Evolutionary conservation across 2,113 vertebrate genomes (phyloP), one percentile per base, ranked within the genome.

Genomic region (Apteryx mantelli): DNA sequence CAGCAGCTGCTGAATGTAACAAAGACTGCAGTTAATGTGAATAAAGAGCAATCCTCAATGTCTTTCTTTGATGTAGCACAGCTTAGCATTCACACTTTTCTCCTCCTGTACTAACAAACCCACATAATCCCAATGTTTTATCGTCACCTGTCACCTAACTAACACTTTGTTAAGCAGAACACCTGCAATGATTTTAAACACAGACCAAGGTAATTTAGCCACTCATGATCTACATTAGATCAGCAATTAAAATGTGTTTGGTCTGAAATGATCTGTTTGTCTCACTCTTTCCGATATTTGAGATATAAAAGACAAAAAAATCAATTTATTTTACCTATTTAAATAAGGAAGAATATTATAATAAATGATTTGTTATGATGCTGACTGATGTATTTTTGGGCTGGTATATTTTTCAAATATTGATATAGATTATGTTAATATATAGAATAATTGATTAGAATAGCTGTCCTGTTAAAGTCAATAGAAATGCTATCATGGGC

Each of bases 101-200:
- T 74, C 66, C 69, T 86, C 68, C 86, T 9, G 42, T 17, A 50
- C 13, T 77, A 53, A 44, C 0, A 7, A n/a, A 78, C 40, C 77
- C 12, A 7, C 15, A 58, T 4, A 50, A 86, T 3, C 25, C 25
- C 32, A 46, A 4, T 1, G 4, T 17, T 19, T 86, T 79, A 81
- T 1, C 2, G 40, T 93, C 79, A 92, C 40, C 88, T 88, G 46
- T 60, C 76, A 94, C 80, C 68, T 46, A 77, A 93, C 60, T 77
- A 91, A 68, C 52, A 61, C 24, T 74, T 88, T 2, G 2, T 81
- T 92, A 88, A 88, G 32, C 16, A 26, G 40, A 90, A 90, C 46
- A 92, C 63, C 9, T 91, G 71, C 34, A 92, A 66, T 40, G 82
- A 77, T 86, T 90, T 80, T 50, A 94, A 91, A 40, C 40, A 85